Evolutionary conservation across 2,113 vertebrate species (phyloP).

Genomic region (Crotalus viridis): DNA sequence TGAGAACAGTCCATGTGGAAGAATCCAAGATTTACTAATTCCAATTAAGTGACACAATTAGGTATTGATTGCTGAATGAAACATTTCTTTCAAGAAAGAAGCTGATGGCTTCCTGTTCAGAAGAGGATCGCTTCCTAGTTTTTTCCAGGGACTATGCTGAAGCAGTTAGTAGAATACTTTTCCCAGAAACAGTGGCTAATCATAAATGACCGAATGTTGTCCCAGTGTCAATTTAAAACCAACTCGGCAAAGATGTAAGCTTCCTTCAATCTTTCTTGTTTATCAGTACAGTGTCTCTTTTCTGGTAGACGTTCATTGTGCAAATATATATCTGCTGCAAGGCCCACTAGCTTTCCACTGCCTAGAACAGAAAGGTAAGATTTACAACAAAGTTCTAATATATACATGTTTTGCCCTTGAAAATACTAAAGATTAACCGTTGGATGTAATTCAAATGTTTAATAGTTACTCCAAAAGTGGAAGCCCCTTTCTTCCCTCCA

Average conservation of each 20-base stretch:
- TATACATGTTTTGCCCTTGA: not conserved
- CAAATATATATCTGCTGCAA: not conserved
- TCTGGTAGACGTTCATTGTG: not conserved
- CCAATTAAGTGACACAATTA: not conserved
- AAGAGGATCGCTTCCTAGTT: not conserved
- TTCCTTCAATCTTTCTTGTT: not conserved
- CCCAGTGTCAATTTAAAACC: not conserved
- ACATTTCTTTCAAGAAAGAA: not conserved
- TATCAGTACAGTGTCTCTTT: not conserved
- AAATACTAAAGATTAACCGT: not conserved
- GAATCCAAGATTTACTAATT: not conserved
- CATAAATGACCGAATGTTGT: not conserved
- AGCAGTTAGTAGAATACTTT: not conserved
- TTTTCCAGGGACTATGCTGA: not conserved
- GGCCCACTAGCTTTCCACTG: not conserved
- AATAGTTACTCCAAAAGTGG: not conserved
- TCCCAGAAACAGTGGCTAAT: not conserved
- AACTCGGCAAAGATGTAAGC: not conserved
- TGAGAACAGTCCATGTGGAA: not conserved
- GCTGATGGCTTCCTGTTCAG: not conserved
- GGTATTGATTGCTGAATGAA: not conserved
- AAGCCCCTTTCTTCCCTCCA: not conserved
- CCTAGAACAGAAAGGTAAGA: not conserved
- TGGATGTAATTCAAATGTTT: not conserved
- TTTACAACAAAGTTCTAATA: not conserved